Percentiles rank a stretch among this genome's conserved stretches.
Evolutionary conservation across 2,113 vertebrate species (phyloP).

Genomic region (Bubo bubo): DNA sequence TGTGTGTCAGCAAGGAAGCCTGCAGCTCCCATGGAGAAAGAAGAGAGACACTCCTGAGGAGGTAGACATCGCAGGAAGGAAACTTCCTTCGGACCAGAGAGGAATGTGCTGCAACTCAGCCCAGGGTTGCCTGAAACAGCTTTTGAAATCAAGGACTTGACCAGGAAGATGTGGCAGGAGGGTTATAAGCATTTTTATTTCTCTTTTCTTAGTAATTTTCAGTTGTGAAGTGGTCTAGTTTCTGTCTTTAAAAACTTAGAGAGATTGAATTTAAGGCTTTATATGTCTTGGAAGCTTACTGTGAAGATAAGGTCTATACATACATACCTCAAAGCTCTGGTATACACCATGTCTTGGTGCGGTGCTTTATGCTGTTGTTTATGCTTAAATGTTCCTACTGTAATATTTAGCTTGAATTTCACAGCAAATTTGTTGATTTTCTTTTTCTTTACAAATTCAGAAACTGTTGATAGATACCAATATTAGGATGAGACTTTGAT

Average conservation of each 20-base stretch:
- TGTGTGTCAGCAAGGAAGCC: neutral
- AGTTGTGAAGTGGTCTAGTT: neutral
- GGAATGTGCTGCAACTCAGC: neutral
- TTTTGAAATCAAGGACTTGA: neutral
- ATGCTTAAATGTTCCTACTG: neutral
- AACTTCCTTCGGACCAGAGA: neutral
- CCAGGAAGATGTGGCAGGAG: neutral
- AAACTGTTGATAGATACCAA: neutral
- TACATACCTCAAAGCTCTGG: neutral
- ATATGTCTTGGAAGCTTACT: neutral
- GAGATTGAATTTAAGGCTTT: neutral
- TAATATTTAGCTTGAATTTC: neutral
- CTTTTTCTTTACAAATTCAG: neutral
- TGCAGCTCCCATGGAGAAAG: neutral
- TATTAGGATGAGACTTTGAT: neutral
- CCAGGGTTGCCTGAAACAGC: neutral
- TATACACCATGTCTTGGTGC: neutral
- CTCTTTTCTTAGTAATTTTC: neutral
- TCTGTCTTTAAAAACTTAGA: neutral
- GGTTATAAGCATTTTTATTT: neutral
- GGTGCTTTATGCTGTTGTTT: neutral
- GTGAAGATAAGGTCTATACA: neutral
- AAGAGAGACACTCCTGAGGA: neutral
- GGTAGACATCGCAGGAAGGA: neutral
- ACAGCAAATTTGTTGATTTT: neutral